Conservation (phyloP, 1,140 invertebrate species). For the Epicauta chinensis region DNA sequence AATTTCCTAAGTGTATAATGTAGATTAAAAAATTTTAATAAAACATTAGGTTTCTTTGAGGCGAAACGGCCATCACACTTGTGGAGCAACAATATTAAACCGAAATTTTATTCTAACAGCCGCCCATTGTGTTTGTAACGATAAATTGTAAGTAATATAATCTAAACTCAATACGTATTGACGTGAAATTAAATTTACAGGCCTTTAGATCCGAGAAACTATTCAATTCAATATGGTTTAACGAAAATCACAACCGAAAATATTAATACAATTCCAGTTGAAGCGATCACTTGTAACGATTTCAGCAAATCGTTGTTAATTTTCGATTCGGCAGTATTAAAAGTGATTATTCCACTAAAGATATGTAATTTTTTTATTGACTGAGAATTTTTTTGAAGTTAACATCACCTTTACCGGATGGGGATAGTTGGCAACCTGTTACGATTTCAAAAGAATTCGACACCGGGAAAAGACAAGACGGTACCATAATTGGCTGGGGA, state of each 20-base stretch:
- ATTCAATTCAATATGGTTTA: conserved; percentile 23
- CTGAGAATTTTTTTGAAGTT: conserved; percentile 16
- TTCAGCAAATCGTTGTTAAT: conserved; percentile 4
- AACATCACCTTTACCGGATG: conserved; percentile 11
- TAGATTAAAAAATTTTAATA: conserved; percentile 1
- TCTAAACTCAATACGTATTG: neutral
- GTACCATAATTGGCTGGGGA: conserved; percentile 23
- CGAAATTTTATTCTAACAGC: conserved; percentile 28
- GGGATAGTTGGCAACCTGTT: conserved; percentile 15
- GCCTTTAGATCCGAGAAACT: conserved; percentile 12
- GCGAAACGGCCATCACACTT: conserved; percentile 19
- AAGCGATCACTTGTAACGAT: conserved; percentile 21
- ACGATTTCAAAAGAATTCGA: conserved; percentile 14
- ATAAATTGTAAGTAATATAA: neutral
- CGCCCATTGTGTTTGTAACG: conserved; percentile 26
- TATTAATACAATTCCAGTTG: conserved; percentile 15
- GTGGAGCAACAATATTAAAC: conserved; percentile 29
- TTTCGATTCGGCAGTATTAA: conserved; percentile 21
- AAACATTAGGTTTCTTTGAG: conserved; percentile 23
- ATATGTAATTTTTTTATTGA: too few relatives aligned
- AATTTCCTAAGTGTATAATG: too few relatives aligned
- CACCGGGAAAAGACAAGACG: conserved; percentile 10
- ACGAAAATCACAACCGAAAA: conserved; percentile 15
- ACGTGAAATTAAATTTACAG: conserved; percentile 6
- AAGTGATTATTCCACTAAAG: too few relatives aligned